Base-by-base conservation (phyloP, 2,797 vertebrate species). In the Oryzias dopingdopingensis region DNA sequence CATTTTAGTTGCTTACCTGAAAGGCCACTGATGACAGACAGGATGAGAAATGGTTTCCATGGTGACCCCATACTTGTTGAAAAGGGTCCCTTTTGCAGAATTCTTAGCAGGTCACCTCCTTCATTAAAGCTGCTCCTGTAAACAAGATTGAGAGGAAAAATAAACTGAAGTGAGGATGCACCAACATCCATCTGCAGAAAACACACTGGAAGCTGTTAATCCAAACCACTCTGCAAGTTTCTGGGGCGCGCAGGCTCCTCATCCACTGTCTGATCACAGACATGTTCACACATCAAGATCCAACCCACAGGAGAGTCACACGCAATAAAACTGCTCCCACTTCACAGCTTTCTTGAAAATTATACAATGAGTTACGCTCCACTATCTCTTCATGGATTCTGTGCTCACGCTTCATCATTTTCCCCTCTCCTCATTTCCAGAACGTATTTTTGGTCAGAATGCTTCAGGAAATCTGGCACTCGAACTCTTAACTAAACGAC, bases 21-120 rank as follows among this genome's bases (percentile, higher is more conserved):
- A 92, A 97, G 91, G 90, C 87, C 92, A 76, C 90, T 91, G 83
- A 93, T 90, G 87, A 96, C 73, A 81, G 94, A 95, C 85, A 98
- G 89, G 84, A 96, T 79, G 60, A 97, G 89, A 86, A 95, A 83
- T 67, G 93, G 88, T 96, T 92, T 95, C 96, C 95, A 96, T 91
- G 91, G 92, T 86, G 91, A 95, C 93, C 89, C 92, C 96, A 98
- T 98, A 84, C 79, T 95, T 88, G 83, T 86, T 89, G 71, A 59
- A 84, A 76, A 89, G 92, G 90, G 88, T 90, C 88, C 84, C 85
- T 86, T 88, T 86, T 80, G 76, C 70, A 74, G 67, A 71, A 85
- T 77, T 84, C 89, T 92, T 92, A 93, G 85, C 80, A 86, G 80
- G 23, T 88, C 57, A 87, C 91, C 80, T 90, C 92, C 93, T 93